A percentile compares a stretch with the other conserved stretches of the same genome.
These are phyloP conservation scores for Hoplostethus atlanticus DNA, from an alignment of 2,797 vertebrate species.

Conservation along the genomic window DNA sequence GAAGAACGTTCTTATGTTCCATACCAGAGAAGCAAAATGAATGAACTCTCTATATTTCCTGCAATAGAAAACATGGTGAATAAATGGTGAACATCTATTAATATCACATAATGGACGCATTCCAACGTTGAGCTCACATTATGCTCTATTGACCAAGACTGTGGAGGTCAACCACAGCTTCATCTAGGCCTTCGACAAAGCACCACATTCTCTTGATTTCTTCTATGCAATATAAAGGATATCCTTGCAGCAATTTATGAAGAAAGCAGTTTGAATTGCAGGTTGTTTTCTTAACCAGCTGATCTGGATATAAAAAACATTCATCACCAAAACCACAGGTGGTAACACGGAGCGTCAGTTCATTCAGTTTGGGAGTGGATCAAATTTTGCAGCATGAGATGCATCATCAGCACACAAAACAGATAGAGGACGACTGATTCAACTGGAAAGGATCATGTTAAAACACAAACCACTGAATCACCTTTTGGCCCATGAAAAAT, in stretches of 20 bases:
- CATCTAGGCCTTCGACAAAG: conserved; percentile 14
- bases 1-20: conserved; percentile 11
- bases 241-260: neutral
- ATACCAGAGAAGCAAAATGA: conserved; percentile 38
- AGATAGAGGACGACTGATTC: conserved; percentile 10
- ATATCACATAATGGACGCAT: conserved; percentile 48
- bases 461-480: conserved; percentile 49
- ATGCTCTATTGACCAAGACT: conserved; percentile 45
- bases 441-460: conserved; percentile 15
- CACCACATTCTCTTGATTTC: conserved; percentile 33
- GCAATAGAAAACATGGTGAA: conserved; percentile 55
- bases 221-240: conserved; percentile 6
- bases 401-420: neutral
- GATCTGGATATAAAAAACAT: conserved; percentile 2
- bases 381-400: neutral
- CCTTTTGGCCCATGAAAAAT: conserved; percentile 14
- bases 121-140: conserved; percentile 54
- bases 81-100: conserved; percentile 62
- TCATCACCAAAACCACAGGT: neutral
- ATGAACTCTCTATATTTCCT: conserved; percentile 33
- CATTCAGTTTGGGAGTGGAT: conserved; percentile 18
- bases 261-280: neutral
- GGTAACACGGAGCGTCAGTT: neutral
- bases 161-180: conserved; percentile 53
- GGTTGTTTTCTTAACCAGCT: neutral